A percentile compares a stretch with the other conserved stretches of the same genome.
phyloP scores from a whole-genome alignment of 1,140 invertebrate species.

The Hypothenemus hampei region DNA sequence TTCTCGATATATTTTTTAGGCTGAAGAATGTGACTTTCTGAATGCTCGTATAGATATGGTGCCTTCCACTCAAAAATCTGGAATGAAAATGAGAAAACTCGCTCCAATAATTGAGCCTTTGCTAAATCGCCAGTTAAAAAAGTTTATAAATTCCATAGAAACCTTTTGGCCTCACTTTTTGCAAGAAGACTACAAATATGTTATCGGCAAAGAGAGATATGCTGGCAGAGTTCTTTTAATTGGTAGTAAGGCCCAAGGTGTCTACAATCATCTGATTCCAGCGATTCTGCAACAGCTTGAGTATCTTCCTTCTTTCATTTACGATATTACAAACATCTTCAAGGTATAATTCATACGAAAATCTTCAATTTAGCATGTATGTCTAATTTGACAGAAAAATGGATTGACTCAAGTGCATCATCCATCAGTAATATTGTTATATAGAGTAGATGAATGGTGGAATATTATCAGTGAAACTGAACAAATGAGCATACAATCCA shows the following conservation, averaged over 20 bases:
- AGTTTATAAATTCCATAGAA: slow-evolving; percentile 34
- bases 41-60: slow-evolving; percentile 60
- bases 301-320: slow-evolving; percentile 68
- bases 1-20: no score
- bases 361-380: background rate
- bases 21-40: slow-evolving; percentile 59
- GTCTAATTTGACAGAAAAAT: slow-evolving; percentile 6
- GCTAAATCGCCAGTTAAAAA: slow-evolving; percentile 36
- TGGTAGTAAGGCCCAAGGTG: slow-evolving; percentile 52
- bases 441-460: slow-evolving; percentile 52
- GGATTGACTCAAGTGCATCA: slow-evolving; percentile 42
- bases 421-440: slow-evolving; percentile 50
- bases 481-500: slow-evolving; percentile 47
- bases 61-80: slow-evolving; percentile 49
- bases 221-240: slow-evolving; percentile 58
- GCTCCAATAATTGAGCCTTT: slow-evolving; percentile 34
- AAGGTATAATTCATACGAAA: slow-evolving; percentile 18
- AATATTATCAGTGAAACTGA: slow-evolving; percentile 47
- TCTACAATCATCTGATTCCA: slow-evolving; percentile 59
- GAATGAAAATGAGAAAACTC: slow-evolving; percentile 35
- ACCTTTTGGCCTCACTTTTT: slow-evolving; percentile 40
- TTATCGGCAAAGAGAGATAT: slow-evolving; percentile 45
- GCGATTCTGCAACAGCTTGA: slow-evolving; percentile 77
- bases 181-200: slow-evolving; percentile 39
- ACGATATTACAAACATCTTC: slow-evolving; percentile 56